phyloP scores from a whole-genome alignment of 2,797 vertebrate species.

The Sebastes nivosus region DNA sequence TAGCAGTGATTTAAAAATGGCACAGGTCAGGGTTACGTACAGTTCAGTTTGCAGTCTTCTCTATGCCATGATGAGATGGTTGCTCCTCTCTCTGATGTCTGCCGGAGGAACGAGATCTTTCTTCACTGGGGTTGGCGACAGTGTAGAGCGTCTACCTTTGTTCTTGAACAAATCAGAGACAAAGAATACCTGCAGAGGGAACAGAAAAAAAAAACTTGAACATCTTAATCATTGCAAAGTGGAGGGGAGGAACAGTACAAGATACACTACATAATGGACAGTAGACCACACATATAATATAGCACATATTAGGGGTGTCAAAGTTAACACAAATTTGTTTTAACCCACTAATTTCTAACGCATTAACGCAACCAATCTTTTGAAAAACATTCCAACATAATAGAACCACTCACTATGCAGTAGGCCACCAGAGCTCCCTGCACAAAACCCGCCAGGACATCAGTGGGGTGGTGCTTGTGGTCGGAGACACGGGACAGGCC shows the following conservation, averaged over 20 bases:
- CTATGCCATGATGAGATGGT: conserved; percentile 92
- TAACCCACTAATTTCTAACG: too few relatives aligned
- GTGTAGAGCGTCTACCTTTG: conserved; percentile 82
- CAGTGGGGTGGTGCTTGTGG: conserved; percentile 96
- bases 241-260: rapidly evolving
- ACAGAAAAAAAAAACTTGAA: background rate
- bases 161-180: conserved; percentile 93
- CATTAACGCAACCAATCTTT: rapidly evolving
- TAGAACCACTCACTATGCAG: conserved; percentile 89
- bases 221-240: background rate
- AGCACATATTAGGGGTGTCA: rapidly evolving
- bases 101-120: conserved; percentile 89
- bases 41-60: conserved; percentile 25
- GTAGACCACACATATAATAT: background rate
- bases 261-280: background rate
- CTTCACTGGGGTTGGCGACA: conserved; percentile 81
- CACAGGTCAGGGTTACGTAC: conserved; percentile 51
- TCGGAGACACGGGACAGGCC: conserved; percentile 96
- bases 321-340: too few relatives aligned
- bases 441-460: conserved; percentile 93
- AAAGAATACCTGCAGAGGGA: conserved; percentile 86
- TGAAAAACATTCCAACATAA: background rate
- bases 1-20: conserved; percentile 53
- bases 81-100: conserved; percentile 92
- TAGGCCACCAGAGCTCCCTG: conserved; percentile 97